Base-by-base conservation (phyloP, 64 coral and sea anemone genomes). In the Montipora foliosa region DNA sequence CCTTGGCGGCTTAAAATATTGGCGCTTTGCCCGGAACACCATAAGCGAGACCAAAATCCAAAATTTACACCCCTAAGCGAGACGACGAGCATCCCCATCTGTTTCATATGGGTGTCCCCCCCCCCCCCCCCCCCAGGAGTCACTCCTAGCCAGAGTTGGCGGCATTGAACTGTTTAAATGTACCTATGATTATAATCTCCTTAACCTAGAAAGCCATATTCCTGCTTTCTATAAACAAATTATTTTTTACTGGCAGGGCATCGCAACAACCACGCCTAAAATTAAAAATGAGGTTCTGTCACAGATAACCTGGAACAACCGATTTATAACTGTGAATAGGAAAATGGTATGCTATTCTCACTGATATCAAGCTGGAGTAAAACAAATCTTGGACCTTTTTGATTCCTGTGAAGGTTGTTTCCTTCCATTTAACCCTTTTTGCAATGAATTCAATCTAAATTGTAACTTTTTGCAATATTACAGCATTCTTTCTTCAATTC, bases 241-340 rank as follows among this genome's bases (percentile, higher is more conserved):
- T 16, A 77, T 77, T 47, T 77, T 77, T 46, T 48, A 77, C 75
- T 77, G 75, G 75, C 75, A 77, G 44, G 45, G 16, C 13, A 77
- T 74, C 5, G 21, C 71, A 21, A 25, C n/a, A 6, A 29, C 71
- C 21, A 74, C 21, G 10, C 22, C 71, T 25, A 8, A 74, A 74
- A 74, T 44, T 20, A 74, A 25, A 74, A 22, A 29, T 29, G 71
- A 21, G n/a, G 71, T 29, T 29, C 5, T 74, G 1, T 74, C 22
- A 11, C 19, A 74, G 22, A 6, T 8, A 25, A 24, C 8, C 22
- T 74, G 71, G 71, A 74, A 74, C 10, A 74, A 74, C 22, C 5
- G 22, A 29, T 29, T 25, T 74, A 29, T 74, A 22, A 74, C 22
- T 25, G 22, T 74, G 20, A 25, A 74, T 74, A 25, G 10, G 71